Percentiles rank a stretch among this genome's conserved stretches.
Evolutionary conservation across 2,888 invertebrate genomes (phyloP).

Genomic region (Nomada goodeniana): DNA sequence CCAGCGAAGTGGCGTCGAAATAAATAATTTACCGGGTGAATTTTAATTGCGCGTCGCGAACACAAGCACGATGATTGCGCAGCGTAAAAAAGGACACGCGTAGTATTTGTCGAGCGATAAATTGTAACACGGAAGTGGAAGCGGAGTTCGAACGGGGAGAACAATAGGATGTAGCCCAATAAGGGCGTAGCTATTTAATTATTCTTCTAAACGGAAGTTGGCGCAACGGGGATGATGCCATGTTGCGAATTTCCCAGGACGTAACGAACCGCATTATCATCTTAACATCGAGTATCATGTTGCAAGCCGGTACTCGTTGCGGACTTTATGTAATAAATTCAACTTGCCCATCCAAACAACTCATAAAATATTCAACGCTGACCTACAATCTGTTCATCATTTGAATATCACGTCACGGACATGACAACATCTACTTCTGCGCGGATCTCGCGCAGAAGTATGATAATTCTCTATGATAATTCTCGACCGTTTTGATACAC

Average conservation of each 20-base stretch:
- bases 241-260: constrained; percentile 37
- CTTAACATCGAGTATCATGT: constrained; percentile 46
- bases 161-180: background rate
- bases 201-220: constrained; percentile 29
- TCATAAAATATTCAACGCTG: constrained; percentile 61
- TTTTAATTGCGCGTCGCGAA: background rate
- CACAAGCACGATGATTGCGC: too few relatives aligned
- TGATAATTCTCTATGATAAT: constrained; percentile 52
- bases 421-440: constrained; percentile 55
- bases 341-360: constrained; percentile 56
- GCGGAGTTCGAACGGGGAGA: background rate
- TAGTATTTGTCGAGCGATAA: too few relatives aligned
- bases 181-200: constrained; percentile 11
- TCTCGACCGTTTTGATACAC: constrained; percentile 22
- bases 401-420: constrained; percentile 59
- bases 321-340: constrained; percentile 56
- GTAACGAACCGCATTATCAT: constrained; percentile 49
- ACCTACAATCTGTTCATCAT: constrained; percentile 56
- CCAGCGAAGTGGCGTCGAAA: too few relatives aligned
- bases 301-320: constrained; percentile 11
- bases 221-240: background rate
- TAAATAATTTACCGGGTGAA: background rate
- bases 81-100: too few relatives aligned
- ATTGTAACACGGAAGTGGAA: background rate
- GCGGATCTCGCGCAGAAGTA: too few relatives aligned